Conservation (phyloP, 1,140 invertebrate species). For the Grapholita molesta region DNA sequence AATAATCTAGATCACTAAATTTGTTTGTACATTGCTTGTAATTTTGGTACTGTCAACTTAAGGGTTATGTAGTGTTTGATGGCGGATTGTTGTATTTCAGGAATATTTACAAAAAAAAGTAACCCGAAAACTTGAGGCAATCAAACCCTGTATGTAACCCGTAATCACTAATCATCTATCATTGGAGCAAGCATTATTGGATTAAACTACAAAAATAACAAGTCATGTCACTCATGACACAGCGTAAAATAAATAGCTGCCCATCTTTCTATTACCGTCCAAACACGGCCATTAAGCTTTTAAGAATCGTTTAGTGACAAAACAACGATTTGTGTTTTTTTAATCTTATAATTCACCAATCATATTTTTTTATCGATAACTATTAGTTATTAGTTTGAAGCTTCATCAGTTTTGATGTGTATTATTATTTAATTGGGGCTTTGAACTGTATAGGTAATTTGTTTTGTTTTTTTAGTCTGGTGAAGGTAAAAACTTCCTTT, state of each 20-base stretch:
- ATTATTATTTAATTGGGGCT: slow-evolving; percentile 3
- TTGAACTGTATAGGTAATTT: too few species aligned
- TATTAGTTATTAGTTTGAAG: slow-evolving; percentile 2
- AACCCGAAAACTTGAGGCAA: neutral
- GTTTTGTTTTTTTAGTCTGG: too few species aligned
- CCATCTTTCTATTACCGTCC: slow-evolving; percentile 27
- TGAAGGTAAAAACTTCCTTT: too few species aligned
- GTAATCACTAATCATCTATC: neutral
- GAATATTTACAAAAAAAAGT: too few species aligned
- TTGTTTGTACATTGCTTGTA: too few species aligned
- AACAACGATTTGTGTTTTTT: slow-evolving; percentile 23
- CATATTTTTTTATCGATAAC: slow-evolving; percentile 17
- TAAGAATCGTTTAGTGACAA: slow-evolving; percentile 40
- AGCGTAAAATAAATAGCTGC: slow-evolving; percentile 21
- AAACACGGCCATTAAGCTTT: slow-evolving; percentile 39
- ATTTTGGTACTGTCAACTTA: too few species aligned
- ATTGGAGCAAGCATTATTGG: neutral
- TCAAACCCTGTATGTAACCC: neutral
- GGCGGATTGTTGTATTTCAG: too few species aligned
- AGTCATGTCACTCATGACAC: slow-evolving; percentile 29
- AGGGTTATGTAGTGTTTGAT: too few species aligned
- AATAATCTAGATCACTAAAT: too few species aligned
- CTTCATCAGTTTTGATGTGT: neutral
- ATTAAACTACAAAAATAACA: slow-evolving; percentile 11
- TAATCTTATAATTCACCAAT: slow-evolving; percentile 16